Base-by-base conservation (phyloP, 2,797 vertebrate genomes). In the Megaceryle alcyon region DNA sequence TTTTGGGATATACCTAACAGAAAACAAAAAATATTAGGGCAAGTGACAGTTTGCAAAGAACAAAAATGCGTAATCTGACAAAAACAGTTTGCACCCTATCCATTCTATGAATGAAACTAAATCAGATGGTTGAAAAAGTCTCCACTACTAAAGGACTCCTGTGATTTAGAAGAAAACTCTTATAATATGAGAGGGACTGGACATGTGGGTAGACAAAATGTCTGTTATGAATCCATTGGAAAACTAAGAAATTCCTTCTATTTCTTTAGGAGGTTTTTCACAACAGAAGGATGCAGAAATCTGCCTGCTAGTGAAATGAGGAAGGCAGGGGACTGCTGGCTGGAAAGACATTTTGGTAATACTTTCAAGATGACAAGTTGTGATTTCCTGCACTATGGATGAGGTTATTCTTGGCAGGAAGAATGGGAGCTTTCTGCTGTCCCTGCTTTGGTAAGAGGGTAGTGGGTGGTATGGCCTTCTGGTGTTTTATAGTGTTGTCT, bases 321-420 rank as follows among this genome's bases (percentile, higher is more conserved):
- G 51, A 85, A 92, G 44, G 46, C 53, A 75, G 37, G 73, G 35
- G 43, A 73, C 17, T 35, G 23, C 44, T 82, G 60, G 37, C n/a
- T 81, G 79, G 64, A 73, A 66, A 26, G 41, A 75, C 33, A 6
- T 48, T 75, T 70, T 66, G 39, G 48, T 66, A 88, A 68, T 75
- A 44, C 51, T 64, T 94, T 70, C 71, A 92, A 94, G 82, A 89
- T 44, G 48, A 75, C 65, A 91, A 88, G 53, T 8, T 86, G 61
- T 81, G 85, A 88, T 69, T 94, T 94, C 61, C 61, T 81, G 64
- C 28, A 7, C 60, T 75, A 21, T 11, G 25, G 69, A 54, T 81
- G 56, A 91, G 35, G n/a, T 89, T 92, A 66, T 77, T 88, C 63
- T 60, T 87, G 82, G 46, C 86, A 89, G 75, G 14, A 64, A 28